Evolutionary conservation across 2,113 vertebrate genomes (phyloP).

Genomic region (Geococcyx californianus): DNA sequence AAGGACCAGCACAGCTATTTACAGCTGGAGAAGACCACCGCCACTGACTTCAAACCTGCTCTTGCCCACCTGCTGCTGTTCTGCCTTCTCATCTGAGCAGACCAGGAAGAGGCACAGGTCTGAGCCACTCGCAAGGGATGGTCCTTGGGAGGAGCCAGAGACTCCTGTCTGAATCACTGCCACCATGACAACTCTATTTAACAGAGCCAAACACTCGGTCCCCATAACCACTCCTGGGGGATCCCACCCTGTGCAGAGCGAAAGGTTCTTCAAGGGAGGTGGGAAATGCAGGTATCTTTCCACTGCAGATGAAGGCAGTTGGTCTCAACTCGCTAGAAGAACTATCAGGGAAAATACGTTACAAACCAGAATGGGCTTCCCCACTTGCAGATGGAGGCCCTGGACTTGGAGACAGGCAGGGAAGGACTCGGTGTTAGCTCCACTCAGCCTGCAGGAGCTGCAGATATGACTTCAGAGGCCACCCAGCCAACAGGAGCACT

Average conservation of each 20-base stretch:
- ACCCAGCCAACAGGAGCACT: background rate
- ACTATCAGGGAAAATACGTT: background rate
- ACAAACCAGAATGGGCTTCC: background rate
- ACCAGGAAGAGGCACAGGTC: background rate
- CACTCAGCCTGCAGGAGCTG: fast-evolving
- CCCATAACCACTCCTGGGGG: background rate
- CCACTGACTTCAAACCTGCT: background rate
- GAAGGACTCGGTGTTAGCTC: background rate
- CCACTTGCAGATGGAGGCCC: background rate
- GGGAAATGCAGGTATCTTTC: background rate
- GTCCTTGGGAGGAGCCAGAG: background rate
- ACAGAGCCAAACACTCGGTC: background rate
- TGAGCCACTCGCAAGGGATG: background rate
- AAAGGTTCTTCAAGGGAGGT: background rate
- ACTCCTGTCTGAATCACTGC: background rate
- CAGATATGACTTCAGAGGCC: background rate
- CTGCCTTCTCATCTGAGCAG: background rate
- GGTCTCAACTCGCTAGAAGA: background rate
- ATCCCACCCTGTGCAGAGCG: background rate
- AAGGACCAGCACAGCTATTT: background rate
- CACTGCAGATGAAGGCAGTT: background rate
- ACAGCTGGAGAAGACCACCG: background rate
- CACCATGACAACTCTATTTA: background rate
- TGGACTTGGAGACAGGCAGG: background rate
- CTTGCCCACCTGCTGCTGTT: background rate